A percentile compares a stretch with the other conserved stretches of the same genome.
These are phyloP conservation scores for Zaprionus camerounensis DNA, from an alignment of 1,140 invertebrate species.

Conservation along the genomic window DNA sequence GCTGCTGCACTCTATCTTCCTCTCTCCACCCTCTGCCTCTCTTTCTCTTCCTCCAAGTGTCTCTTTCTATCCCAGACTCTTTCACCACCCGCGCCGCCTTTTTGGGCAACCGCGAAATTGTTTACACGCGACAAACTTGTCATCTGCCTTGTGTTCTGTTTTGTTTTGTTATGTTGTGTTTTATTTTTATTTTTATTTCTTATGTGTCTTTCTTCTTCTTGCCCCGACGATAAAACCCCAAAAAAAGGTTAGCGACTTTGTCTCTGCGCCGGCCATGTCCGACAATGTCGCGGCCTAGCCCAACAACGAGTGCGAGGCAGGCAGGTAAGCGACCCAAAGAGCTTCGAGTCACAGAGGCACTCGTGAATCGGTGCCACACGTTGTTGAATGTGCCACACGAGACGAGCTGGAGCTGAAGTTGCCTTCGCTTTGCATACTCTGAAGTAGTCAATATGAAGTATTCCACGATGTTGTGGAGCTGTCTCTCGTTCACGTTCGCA, in stretches of 20 bases:
- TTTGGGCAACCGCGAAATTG: slow-evolving; percentile 73
- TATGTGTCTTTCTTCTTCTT: slow-evolving; percentile 47
- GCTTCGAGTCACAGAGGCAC: slow-evolving; percentile 49
- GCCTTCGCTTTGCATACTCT: slow-evolving; percentile 51
- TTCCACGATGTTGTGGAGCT: neutral
- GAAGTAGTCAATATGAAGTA: neutral
- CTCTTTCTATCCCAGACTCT: neutral
- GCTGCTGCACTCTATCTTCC: neutral
- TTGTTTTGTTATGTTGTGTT: slow-evolving; percentile 17
- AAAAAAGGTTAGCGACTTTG: slow-evolving; percentile 76
- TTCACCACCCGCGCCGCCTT: slow-evolving; percentile 64
- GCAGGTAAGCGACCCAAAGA: slow-evolving; percentile 60
- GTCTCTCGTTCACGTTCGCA: slow-evolving; percentile 48
- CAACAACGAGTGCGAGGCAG: slow-evolving; percentile 18
- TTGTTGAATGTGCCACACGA: slow-evolving; percentile 4
- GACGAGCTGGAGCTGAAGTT: neutral
- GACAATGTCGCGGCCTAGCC: slow-evolving; percentile 49
- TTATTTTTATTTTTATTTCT: slow-evolving; percentile 47
- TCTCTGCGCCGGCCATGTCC: slow-evolving; percentile 44
- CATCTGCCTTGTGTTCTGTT: slow-evolving; percentile 46
- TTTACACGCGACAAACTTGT: slow-evolving; percentile 82
- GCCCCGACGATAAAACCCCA: slow-evolving; percentile 59
- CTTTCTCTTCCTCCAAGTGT: neutral
- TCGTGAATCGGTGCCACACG: slow-evolving; percentile 62
- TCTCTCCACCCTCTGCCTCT: neutral